phyloP scores from a whole-genome alignment of 1,140 invertebrate genomes.

The Drosophila repleta region DNA sequence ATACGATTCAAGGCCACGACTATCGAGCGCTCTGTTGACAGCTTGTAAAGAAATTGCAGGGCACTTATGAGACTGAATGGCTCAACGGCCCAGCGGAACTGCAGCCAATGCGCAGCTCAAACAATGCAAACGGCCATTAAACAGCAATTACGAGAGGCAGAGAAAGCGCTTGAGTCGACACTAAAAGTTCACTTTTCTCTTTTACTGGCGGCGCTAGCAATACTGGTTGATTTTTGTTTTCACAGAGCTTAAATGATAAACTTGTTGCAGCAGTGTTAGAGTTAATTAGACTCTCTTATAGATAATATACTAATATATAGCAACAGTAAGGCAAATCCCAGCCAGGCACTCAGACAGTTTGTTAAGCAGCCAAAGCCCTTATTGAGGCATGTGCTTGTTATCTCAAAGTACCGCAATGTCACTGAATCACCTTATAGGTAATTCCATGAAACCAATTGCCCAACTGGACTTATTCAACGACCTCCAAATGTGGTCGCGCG shows the following conservation, averaged over 20 bases:
- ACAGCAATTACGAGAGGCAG: conserved; percentile 12
- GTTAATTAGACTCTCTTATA: not conserved
- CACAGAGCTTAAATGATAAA: not conserved
- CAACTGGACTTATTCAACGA: not conserved
- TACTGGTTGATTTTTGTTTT: not conserved
- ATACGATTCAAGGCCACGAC: conserved; percentile 20
- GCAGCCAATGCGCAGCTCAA: conserved; percentile 2
- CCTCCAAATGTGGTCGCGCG: conserved; percentile 44
- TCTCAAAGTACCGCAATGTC: not conserved
- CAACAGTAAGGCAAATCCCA: too few species aligned
- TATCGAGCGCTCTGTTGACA: conserved; percentile 5
- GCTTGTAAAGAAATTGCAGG: conserved; percentile 12
- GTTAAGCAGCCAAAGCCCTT: not conserved
- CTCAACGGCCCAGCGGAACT: not conserved
- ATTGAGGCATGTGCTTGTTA: not conserved
- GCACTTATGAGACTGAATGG: not conserved
- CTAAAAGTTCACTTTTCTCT: not conserved
- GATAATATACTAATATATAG: too few species aligned
- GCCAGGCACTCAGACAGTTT: not conserved
- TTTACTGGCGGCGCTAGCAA: not conserved
- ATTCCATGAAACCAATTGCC: not conserved
- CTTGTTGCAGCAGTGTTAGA: not conserved
- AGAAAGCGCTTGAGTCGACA: not conserved
- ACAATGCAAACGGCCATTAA: not conserved
- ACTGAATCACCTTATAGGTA: not conserved